Evolutionary conservation across 1,140 invertebrate genomes (phyloP).

Genomic region (Panulirus ornatus): DNA sequence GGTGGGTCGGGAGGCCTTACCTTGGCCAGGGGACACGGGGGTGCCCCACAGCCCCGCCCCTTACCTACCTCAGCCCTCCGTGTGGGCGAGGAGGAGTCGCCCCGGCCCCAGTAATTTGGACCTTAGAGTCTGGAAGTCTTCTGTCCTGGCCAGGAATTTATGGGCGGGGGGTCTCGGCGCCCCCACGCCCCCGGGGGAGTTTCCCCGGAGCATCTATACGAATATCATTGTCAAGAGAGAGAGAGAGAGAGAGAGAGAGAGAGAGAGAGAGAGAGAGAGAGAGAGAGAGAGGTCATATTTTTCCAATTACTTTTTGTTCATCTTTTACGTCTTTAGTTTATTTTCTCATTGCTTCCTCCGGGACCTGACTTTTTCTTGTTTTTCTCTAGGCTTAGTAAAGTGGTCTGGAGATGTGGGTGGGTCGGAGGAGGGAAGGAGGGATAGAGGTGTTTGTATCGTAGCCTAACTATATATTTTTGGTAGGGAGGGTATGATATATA

Average conservation of each 20-base stretch:
- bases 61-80: no score
- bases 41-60: no score
- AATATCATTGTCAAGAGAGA: slow-evolving; percentile 40
- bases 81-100: not conserved
- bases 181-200: not conserved
- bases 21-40: no score
- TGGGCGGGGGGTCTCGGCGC: slow-evolving; percentile 3
- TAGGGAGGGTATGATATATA: no score
- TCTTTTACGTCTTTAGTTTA: not conserved
- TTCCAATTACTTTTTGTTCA: not conserved
- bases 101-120: not conserved
- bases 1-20: not conserved
- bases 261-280: no score
- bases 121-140: not conserved
- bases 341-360: not conserved
- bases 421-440: not conserved
- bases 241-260: no score
- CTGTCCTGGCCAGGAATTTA: slow-evolving; percentile 23
- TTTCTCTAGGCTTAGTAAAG: not conserved
- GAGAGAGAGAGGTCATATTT: not conserved
- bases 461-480: no score
- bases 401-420: not conserved
- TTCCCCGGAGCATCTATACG: not conserved
- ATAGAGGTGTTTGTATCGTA: not conserved
- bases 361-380: not conserved